phyloP scores from a whole-genome alignment of 2,888 invertebrate species.

The Eupsilia transversa region DNA sequence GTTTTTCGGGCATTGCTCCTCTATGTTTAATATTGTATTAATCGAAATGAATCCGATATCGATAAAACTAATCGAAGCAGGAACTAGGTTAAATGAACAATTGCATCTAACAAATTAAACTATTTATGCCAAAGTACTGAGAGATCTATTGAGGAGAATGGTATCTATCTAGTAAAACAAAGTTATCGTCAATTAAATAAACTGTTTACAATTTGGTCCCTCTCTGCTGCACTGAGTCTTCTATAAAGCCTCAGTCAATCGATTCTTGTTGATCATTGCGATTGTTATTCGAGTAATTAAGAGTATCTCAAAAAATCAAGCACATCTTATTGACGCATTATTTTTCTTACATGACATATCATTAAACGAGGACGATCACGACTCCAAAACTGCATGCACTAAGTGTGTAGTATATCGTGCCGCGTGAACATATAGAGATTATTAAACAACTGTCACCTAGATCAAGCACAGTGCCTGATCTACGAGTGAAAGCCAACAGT shows the following conservation, averaged over 20 bases:
- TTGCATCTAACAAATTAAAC: conserved; percentile 8
- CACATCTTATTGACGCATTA: not conserved
- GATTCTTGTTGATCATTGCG: not conserved
- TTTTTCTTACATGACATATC: not conserved
- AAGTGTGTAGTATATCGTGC: not conserved
- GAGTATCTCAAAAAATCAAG: not conserved
- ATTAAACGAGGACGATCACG: not conserved
- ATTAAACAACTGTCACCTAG: conserved; percentile 5
- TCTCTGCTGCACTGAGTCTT: not conserved
- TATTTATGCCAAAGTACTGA: not conserved
- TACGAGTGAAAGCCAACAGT: conserved; percentile 32
- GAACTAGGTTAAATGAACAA: conserved; percentile 13
- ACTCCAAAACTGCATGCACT: not conserved
- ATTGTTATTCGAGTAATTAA: not conserved
- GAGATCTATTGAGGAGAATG: not conserved
- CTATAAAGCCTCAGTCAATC: not conserved
- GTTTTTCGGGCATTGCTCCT: not conserved
- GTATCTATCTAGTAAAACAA: conserved; percentile 5
- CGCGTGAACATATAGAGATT: conserved; percentile 1
- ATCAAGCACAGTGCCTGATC: not conserved
- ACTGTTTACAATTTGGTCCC: not conserved
- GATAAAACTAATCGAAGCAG: not conserved
- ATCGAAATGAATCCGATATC: not conserved
- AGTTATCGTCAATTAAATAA: not conserved
- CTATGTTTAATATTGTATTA: not conserved